Evolutionary conservation across 2,113 vertebrate genomes (phyloP).

Genomic region (Origma solitaria): DNA sequence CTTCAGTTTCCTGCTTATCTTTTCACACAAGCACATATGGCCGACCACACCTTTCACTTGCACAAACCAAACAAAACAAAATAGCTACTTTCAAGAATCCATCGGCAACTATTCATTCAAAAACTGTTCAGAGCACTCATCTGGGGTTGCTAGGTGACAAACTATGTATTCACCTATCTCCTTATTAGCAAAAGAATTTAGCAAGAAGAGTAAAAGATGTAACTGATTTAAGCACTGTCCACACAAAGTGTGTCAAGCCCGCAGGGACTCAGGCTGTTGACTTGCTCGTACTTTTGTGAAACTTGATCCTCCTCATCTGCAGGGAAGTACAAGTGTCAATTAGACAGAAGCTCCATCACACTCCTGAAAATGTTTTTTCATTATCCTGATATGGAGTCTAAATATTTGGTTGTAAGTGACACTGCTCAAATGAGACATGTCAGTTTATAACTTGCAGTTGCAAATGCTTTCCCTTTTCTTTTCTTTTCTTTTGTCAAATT

Average conservation of each 20-base stretch:
- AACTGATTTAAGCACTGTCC: neutral
- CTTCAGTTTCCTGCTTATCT: conserved; percentile 10
- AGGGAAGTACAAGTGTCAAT: conserved; percentile 20
- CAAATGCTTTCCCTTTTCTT: neutral
- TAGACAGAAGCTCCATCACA: conserved; percentile 10
- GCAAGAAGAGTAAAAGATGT: neutral
- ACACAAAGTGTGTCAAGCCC: neutral
- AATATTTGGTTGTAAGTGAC: conserved; percentile 54
- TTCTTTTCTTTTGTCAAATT: neutral
- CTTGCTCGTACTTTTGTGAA: neutral
- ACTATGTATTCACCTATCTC: neutral
- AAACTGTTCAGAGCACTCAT: neutral
- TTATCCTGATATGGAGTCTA: conserved; percentile 50
- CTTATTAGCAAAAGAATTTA: neutral
- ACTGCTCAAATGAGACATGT: conserved; percentile 26
- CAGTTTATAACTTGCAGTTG: conserved; percentile 11
- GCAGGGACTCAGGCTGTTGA: neutral
- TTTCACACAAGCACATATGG: conserved; percentile 31
- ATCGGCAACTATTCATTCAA: neutral
- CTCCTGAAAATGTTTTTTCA: conserved; percentile 38
- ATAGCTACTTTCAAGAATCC: neutral
- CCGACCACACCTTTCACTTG: conserved; percentile 18
- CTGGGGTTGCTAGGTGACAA: conserved; percentile 27
- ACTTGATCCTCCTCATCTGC: conserved; percentile 1
- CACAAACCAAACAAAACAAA: conserved; percentile 28